phyloP scores from a whole-genome alignment of 92 coral and sea anemone species.

The Desmophyllum pertusum region DNA sequence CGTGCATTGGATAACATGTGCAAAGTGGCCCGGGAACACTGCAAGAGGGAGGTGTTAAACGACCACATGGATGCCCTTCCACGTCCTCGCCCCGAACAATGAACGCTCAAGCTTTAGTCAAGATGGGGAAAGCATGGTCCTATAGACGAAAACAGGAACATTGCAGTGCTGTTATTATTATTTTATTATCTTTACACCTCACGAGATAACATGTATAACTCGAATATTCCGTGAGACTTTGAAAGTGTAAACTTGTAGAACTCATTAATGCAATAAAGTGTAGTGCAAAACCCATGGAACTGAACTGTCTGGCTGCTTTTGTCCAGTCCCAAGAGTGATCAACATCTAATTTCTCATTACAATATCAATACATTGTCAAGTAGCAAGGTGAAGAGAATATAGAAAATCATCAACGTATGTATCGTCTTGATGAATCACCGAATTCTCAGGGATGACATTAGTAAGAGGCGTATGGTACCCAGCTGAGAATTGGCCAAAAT shows the following conservation, averaged over 20 bases:
- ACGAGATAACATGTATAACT: not conserved
- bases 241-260: not conserved
- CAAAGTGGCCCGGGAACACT: constrained; percentile 50
- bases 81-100: not conserved
- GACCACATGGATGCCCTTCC: not conserved
- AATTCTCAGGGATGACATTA: not conserved
- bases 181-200: not conserved
- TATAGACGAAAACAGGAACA: not conserved
- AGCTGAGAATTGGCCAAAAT: no score
- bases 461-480: no score
- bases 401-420: no score
- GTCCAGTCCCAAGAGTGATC: not conserved
- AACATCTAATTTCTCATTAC: not conserved
- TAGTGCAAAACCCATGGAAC: not conserved
- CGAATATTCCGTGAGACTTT: not conserved
- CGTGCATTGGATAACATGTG: constrained; percentile 52
- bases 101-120: not conserved
- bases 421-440: not conserved
- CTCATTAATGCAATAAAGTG: not conserved
- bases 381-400: not conserved
- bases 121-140: not conserved
- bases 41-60: constrained; percentile 30
- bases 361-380: not conserved
- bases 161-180: not conserved
- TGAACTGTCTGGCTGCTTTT: no score